Base-by-base conservation (phyloP, 2,113 vertebrate genomes). In the Isurus oxyrinchus region DNA sequence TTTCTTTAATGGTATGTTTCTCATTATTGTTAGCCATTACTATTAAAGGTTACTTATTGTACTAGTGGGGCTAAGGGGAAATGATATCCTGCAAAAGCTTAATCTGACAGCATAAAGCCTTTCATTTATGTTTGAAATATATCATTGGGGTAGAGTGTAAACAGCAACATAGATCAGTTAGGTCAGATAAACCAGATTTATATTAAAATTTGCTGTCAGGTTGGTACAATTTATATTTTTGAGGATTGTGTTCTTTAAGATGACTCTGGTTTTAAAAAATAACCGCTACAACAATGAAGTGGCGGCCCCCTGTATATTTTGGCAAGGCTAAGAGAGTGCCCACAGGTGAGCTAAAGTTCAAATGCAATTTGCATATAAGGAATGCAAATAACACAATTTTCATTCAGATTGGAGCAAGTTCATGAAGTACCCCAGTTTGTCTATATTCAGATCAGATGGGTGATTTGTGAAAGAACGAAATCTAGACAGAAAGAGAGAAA, bases 381-480 rank as follows among this genome's bases (percentile, higher is more conserved):
- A 94, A 94, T 63, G 6, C 90, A 66, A 94, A 94, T 91, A 21
- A 66, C 59, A n/a, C 19, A n/a, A 63, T 61, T 40, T 63, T 8
- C 59, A 66, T 66, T 94, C 90, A 66, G 16, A 21, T 19, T 63
- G 90, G 59, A 94, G n/a, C 16, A 21, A 40, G 1, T 23, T 94
- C 59, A 94, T 8, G 90, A 40, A 35, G 49, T n/a, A 19, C 14
- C 31, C 55, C 25, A 53, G 21, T 25, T 93, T 63, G 35, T 10
- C 57, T 57, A 55, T 8, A 4, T 40, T 21, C 88, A 19, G 57
- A 94, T 40, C 4, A 8, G 59, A 23, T 94, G 19, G 59, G 90
- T 94, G 59, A 94, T 94, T 94, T 94, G 59, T 94, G 90, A 66
- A 63, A 63, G 5, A 94, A 40, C 40, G 31, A 66, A 94, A 40